Evolutionary conservation across 2,113 vertebrate genomes (phyloP).

Genomic region (Podiceps cristatus): DNA sequence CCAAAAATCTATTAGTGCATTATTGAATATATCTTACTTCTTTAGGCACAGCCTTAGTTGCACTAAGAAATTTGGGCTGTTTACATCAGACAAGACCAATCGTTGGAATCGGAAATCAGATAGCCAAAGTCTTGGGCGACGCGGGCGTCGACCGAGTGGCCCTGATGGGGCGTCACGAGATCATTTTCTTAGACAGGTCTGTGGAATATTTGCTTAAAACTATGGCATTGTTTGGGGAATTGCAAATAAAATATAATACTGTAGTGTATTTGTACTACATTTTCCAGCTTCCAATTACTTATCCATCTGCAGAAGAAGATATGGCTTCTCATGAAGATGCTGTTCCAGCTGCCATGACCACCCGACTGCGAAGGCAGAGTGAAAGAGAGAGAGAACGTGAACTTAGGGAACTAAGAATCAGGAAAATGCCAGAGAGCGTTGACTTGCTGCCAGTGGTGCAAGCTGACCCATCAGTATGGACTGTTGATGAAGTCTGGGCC

Average conservation of each 20-base stretch:
- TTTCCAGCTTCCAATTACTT: conserved; percentile 84
- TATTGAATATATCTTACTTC: conserved; percentile 58
- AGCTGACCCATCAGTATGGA: conserved; percentile 88
- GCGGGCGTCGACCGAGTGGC: conserved; percentile 86
- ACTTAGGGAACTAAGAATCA: conserved; percentile 79
- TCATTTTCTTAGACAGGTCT: conserved; percentile 89
- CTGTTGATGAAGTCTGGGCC: conserved; percentile 93
- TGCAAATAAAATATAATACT: conserved; percentile 73
- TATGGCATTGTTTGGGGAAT: conserved; percentile 62
- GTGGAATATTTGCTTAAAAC: conserved; percentile 76
- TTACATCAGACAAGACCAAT: conserved; percentile 75
- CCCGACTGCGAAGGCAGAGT: conserved; percentile 85
- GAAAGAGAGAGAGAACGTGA: conserved; percentile 81
- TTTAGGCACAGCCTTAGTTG: conserved; percentile 91
- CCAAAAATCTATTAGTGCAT: not conserved
- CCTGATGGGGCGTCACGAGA: conserved; percentile 83
- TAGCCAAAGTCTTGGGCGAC: conserved; percentile 81
- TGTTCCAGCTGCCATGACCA: conserved; percentile 85
- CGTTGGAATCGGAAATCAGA: conserved; percentile 87
- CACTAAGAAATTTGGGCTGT: conserved; percentile 86
- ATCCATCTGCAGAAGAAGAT: conserved; percentile 82
- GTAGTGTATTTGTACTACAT: conserved; percentile 78
- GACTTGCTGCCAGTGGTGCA: conserved; percentile 83
- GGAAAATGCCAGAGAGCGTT: conserved; percentile 81
- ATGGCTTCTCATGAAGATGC: conserved; percentile 81